These are phyloP conservation scores for Harpagoxenus sublaevis DNA, from an alignment of 2,888 invertebrate genomes.

Conservation along the genomic window DNA sequence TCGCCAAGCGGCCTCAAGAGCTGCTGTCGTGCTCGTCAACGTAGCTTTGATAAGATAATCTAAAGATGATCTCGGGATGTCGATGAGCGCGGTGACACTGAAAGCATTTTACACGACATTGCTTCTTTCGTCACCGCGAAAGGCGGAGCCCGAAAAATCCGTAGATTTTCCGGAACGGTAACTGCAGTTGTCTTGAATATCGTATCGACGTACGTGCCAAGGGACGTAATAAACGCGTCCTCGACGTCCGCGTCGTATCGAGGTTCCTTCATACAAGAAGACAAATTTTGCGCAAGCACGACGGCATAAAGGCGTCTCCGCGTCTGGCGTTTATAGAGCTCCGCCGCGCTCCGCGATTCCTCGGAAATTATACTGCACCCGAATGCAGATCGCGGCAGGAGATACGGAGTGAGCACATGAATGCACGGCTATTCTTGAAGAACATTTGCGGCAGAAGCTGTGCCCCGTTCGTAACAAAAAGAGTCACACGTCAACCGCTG, in stretches of 20 bases:
- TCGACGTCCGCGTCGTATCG: conserved; percentile 7
- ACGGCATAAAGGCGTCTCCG: conserved; percentile 27
- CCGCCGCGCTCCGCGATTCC: conserved; percentile 22
- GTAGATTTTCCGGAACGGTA: neutral
- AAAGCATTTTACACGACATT: neutral
- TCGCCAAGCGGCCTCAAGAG: conserved; percentile 80
- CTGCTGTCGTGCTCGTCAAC: conserved; percentile 54
- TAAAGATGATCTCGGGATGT: neutral
- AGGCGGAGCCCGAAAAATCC: neutral
- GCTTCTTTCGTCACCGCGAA: neutral
- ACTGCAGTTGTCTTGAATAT: neutral
- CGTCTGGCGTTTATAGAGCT: conserved; percentile 28
- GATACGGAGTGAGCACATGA: neutral
- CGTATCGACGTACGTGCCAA: conserved; percentile 26
- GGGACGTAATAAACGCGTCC: conserved; percentile 17
- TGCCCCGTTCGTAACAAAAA: neutral
- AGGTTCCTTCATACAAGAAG: conserved; percentile 11
- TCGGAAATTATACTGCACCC: conserved; percentile 30
- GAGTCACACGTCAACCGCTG: conserved; percentile 13
- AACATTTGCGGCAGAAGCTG: conserved; percentile 15
- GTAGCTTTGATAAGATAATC: conserved; percentile 79
- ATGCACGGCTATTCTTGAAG: conserved; percentile 39
- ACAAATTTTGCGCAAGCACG: conserved; percentile 30
- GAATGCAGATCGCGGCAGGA: conserved; percentile 24
- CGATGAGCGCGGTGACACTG: neutral